phyloP scores from a whole-genome alignment of 2,797 vertebrate species.

The Alcedo quadribrachys region DNA sequence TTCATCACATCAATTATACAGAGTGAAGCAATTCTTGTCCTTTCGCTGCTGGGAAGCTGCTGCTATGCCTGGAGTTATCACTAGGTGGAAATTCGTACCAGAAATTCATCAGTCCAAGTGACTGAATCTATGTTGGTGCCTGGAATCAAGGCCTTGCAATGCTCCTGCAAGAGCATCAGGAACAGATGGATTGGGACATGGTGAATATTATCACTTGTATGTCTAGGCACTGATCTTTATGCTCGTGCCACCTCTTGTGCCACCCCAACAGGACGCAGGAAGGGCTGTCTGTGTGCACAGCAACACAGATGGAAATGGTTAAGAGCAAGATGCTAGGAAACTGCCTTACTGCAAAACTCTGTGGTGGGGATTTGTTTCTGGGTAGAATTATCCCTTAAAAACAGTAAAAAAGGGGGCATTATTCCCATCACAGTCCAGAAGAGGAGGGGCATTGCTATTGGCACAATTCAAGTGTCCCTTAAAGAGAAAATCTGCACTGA shows the following conservation, averaged over 20 bases:
- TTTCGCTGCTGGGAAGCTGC: neutral
- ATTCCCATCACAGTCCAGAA: neutral
- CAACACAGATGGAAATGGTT: neutral
- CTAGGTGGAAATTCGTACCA: neutral
- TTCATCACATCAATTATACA: neutral
- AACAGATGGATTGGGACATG: neutral
- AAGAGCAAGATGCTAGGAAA: neutral
- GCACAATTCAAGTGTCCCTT: neutral
- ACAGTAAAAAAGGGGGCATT: neutral
- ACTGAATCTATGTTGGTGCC: neutral
- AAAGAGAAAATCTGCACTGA: constrained; percentile 3
- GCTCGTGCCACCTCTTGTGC: neutral
- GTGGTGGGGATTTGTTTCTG: neutral
- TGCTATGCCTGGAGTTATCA: neutral
- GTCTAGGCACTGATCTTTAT: neutral
- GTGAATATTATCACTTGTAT: neutral
- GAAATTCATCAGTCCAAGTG: neutral
- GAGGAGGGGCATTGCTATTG: neutral
- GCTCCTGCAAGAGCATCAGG: neutral
- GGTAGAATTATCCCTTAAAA: neutral
- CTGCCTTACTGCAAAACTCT: neutral
- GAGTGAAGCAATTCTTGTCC: neutral
- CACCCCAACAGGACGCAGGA: neutral
- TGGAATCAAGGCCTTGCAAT: neutral
- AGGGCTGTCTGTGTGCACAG: neutral